Percentiles rank a stretch among this genome's conserved stretches.
phyloP scores from a whole-genome alignment of 2,797 vertebrate species.

The Thalassophryne amazonica region DNA sequence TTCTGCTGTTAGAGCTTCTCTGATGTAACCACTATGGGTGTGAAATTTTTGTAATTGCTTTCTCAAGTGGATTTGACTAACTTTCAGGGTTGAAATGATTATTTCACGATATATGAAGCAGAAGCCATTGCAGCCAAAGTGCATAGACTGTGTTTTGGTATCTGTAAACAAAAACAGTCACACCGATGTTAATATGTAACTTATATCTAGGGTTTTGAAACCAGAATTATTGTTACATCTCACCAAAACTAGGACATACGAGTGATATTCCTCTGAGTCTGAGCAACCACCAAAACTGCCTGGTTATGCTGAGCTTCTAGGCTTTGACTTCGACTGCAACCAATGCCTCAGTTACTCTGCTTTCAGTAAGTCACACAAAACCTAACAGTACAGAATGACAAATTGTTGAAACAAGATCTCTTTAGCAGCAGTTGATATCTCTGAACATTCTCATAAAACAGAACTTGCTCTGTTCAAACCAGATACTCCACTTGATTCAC shows the following conservation, averaged over 20 bases:
- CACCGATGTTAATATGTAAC: constrained; percentile 9
- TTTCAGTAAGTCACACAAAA: background rate
- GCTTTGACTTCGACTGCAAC: background rate
- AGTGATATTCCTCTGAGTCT: background rate
- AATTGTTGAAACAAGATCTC: constrained; percentile 33
- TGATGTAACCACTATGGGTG: constrained; percentile 8
- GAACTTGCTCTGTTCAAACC: constrained; percentile 12
- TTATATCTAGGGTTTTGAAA: constrained; percentile 21
- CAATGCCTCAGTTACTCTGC: background rate
- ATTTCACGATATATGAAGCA: constrained; percentile 1
- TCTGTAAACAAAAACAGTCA: constrained; percentile 10
- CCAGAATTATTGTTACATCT: constrained; percentile 4
- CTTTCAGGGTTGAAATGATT: background rate
- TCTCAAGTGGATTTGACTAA: background rate
- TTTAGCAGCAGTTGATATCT: constrained; percentile 44
- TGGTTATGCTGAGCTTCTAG: constrained; percentile 2
- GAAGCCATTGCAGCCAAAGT: constrained; percentile 4
- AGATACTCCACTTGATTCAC: constrained; percentile 10
- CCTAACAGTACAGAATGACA: constrained; percentile 13
- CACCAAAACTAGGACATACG: background rate
- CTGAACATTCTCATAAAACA: constrained; percentile 42
- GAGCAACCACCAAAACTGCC: background rate
- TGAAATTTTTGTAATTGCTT: constrained; percentile 5
- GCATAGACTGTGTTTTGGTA: constrained; percentile 11
- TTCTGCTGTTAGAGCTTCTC: constrained; percentile 3